A percentile compares a stretch with the other conserved stretches of the same genome.
phyloP scores from a whole-genome alignment of 2,888 invertebrate genomes.

The Mesorhabditis belari region DNA sequence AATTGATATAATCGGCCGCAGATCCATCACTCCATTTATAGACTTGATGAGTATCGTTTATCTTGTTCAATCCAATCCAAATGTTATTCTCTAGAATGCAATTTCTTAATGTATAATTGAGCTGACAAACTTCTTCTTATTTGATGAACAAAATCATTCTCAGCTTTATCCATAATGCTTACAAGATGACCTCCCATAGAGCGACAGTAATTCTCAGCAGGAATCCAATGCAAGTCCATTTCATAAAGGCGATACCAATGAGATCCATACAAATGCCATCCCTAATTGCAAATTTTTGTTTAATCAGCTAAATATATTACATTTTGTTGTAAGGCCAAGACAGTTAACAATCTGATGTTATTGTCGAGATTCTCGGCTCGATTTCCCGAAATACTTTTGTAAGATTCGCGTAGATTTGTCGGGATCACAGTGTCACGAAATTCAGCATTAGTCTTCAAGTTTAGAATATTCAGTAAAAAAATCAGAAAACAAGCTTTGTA shows the following conservation, averaged over 20 bases:
- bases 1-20: slow-evolving; percentile 37
- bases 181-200: slow-evolving; percentile 45
- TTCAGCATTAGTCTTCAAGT: background rate
- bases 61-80: slow-evolving; percentile 49
- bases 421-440: slow-evolving; percentile 16
- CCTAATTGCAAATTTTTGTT: slow-evolving; percentile 10
- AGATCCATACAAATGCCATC: slow-evolving; percentile 42
- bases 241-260: slow-evolving; percentile 48
- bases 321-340: slow-evolving; percentile 32
- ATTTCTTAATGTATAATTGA: background rate
- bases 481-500: slow-evolving; percentile 1
- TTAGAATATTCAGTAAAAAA: background rate
- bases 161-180: slow-evolving; percentile 38
- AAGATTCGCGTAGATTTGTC: slow-evolving; percentile 19
- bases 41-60: slow-evolving; percentile 31
- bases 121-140: slow-evolving; percentile 37
- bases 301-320: slow-evolving; percentile 11
- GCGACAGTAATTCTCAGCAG: slow-evolving; percentile 48
- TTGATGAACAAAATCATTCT: slow-evolving; percentile 44
- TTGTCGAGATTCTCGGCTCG: slow-evolving; percentile 36
- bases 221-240: slow-evolving; percentile 46
- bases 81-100: slow-evolving; percentile 42
- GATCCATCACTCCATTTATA: slow-evolving; percentile 46
- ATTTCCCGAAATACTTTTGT: slow-evolving; percentile 25
- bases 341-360: slow-evolving; percentile 31